phyloP scores from a whole-genome alignment of 2,113 vertebrate species.

The Cyanistes caeruleus region DNA sequence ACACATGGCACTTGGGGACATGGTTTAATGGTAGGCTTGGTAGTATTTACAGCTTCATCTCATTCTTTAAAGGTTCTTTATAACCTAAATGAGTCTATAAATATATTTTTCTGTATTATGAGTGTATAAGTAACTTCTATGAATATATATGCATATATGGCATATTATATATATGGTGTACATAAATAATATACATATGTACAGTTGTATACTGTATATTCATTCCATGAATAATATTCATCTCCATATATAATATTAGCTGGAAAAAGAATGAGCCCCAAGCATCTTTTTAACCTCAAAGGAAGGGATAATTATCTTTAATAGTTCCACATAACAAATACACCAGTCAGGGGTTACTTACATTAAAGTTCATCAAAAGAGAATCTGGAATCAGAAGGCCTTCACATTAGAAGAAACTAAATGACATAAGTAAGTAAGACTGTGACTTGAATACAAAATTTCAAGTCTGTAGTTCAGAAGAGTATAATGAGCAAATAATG shows the following conservation, averaged over 20 bases:
- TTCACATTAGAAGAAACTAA: not conserved
- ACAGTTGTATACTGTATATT: not conserved
- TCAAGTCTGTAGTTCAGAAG: not conserved
- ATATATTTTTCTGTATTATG: not conserved
- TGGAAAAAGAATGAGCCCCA: not conserved
- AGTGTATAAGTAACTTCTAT: not conserved
- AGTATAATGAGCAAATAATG: not conserved
- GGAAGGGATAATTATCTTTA: not conserved
- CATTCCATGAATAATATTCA: not conserved
- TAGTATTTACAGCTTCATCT: not conserved
- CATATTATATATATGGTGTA: fast-evolving
- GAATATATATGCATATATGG: not conserved
- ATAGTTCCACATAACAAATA: not conserved
- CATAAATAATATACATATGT: not conserved
- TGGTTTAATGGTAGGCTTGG: not conserved
- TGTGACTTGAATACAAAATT: not conserved
- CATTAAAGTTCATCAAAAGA: not conserved
- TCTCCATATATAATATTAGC: not conserved
- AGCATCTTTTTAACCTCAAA: not conserved
- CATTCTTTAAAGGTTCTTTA: not conserved
- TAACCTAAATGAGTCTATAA: not conserved
- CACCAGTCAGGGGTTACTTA: not conserved
- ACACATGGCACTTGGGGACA: not conserved
- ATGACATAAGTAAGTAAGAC: not conserved
- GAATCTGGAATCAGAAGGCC: not conserved